Evolutionary conservation across 2,888 invertebrate genomes (phyloP).

Genomic region (Agrotis clavis): DNA sequence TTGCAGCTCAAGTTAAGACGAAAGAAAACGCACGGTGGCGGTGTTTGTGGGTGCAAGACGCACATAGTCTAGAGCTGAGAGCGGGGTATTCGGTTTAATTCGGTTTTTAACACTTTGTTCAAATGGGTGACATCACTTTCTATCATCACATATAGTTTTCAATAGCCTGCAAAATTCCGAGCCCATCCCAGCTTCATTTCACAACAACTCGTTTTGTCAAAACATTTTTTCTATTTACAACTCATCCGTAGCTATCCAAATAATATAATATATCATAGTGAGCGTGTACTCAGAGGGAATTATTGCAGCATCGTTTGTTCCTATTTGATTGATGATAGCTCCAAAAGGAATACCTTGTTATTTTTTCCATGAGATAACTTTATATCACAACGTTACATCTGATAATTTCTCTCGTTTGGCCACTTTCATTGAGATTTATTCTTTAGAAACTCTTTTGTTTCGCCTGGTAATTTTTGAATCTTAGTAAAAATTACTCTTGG

Average conservation of each 20-base stretch:
- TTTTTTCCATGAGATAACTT: constrained; percentile 66
- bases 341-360: constrained; percentile 54
- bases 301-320: constrained; percentile 70
- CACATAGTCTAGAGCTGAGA: too few species aligned
- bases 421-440: constrained; percentile 48
- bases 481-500: background rate
- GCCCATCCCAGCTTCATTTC: background rate
- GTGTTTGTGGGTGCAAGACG: too few species aligned
- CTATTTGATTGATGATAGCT: constrained; percentile 70
- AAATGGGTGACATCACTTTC: too few species aligned
- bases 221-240: constrained; percentile 59
- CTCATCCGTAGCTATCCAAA: constrained; percentile 55
- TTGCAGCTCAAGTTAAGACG: too few species aligned
- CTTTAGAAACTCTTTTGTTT: constrained; percentile 12
- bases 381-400: constrained; percentile 61
- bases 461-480: background rate
- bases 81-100: too few species aligned
- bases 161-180: background rate
- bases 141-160: background rate
- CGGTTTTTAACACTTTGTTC: too few species aligned
- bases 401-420: constrained; percentile 52
- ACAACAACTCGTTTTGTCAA: constrained; percentile 15
- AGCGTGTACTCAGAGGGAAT: constrained; percentile 65
- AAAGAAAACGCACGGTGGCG: too few species aligned
- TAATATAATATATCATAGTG: constrained; percentile 65